Evolutionary conservation across 2,888 invertebrate species (phyloP).

Genomic region (Hyppa rectilinea): DNA sequence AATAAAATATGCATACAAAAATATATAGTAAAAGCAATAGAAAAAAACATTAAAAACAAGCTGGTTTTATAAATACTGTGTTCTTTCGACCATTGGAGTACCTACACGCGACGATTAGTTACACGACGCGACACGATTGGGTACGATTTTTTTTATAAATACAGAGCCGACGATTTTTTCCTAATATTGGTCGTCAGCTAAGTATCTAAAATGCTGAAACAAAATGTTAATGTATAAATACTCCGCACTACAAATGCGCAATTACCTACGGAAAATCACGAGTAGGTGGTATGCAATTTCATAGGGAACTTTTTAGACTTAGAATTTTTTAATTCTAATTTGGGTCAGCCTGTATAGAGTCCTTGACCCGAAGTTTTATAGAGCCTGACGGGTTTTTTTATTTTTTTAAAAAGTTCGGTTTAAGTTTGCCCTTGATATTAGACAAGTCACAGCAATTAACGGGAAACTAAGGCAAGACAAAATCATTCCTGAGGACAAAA

Average conservation of each 20-base stretch:
- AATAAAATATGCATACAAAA: conserved; percentile 59
- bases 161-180: not conserved
- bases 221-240: conserved; percentile 31
- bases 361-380: not conserved
- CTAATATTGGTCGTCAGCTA: not conserved
- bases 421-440: not conserved
- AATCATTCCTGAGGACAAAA: not conserved
- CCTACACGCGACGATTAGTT: conserved; percentile 32
- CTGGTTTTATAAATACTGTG: conserved; percentile 79
- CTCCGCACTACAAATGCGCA: not conserved
- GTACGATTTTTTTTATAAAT: not conserved
- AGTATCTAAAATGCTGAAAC: conserved; percentile 50
- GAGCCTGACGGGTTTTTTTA: not conserved
- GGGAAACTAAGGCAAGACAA: not conserved
- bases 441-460: not conserved
- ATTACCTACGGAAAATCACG: not conserved
- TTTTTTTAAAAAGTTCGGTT: not conserved
- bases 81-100: conserved; percentile 68
- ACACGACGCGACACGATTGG: conserved; percentile 55
- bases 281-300: not conserved
- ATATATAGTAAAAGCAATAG: conserved; percentile 42
- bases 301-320: not conserved
- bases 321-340: too few species aligned
- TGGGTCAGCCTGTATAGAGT: not conserved
- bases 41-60: conserved; percentile 60